Base-by-base conservation (phyloP, 2,888 invertebrate species). In the Plebejus melissa region DNA sequence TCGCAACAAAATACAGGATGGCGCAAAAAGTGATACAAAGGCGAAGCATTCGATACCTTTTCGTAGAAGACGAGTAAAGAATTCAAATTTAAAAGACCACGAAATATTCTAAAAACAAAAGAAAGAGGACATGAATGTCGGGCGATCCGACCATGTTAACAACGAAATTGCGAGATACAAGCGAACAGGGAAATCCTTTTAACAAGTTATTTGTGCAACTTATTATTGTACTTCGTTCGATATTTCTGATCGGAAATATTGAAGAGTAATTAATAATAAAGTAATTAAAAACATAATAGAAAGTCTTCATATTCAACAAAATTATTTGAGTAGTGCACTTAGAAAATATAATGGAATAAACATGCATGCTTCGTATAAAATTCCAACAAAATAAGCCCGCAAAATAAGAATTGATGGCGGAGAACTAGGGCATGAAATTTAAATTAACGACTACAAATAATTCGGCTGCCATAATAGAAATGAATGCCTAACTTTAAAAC, bases 11-110 rank as follows among this genome's bases (percentile, higher is more conserved):
- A 86, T 88, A 85, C 83, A 85, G 84, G 84, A 86, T 88, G 83
- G 84, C 84, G 86, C 90, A 93, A 93, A 93, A 93, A 93, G 91
- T 90, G 88, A 90, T 90, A 93, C 93, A 93, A 93, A 93, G 93
- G 91, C 90, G 89, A 90, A 88, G 89, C 86, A 91, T 91, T 87
- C 90, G 89, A 90, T 91, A 88, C 90, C 90, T 89, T 91, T 93
- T 93, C 92, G 88, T 87, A 90, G 93, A 93, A 93, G 87, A 90
- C 88, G 86, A 87, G 86, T 84, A 90, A 91, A 90, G 91, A 93
- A 92, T 93, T 89, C 88, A 90, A 91, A 90, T 91, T 89, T 86
- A 87, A 90, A 88, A 89, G 87, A 85, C 84, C 84, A 88, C 86
- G 87, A 88, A 90, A 90, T 85, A 89, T 88, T 87, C 82, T 78